Evolutionary conservation across 2,888 invertebrate species (phyloP).

Genomic region (Lycia hirtaria): DNA sequence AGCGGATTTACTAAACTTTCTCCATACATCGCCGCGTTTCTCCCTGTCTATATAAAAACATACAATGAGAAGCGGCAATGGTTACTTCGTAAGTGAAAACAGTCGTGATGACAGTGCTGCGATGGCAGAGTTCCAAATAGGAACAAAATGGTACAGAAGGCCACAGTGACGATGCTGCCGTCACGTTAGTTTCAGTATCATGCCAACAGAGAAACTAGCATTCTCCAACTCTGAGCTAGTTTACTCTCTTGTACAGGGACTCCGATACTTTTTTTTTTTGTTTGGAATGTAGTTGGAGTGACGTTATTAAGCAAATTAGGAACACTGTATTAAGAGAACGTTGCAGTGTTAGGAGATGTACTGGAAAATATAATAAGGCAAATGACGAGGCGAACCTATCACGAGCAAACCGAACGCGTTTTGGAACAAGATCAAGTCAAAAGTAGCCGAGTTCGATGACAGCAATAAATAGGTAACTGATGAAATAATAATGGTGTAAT

Average conservation of each 20-base stretch:
- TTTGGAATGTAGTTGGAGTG: too few relatives aligned
- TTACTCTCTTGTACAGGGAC: not conserved
- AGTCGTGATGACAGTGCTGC: constrained; percentile 22
- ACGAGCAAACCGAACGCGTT: too few relatives aligned
- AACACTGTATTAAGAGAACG: too few relatives aligned
- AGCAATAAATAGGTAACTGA: too few relatives aligned
- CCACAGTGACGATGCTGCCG: constrained; percentile 36
- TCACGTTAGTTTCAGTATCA: constrained; percentile 13
- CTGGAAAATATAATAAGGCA: too few relatives aligned
- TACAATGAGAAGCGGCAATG: constrained; percentile 32
- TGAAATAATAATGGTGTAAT: too few relatives aligned
- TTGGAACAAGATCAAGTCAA: too few relatives aligned
- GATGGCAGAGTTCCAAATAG: constrained; percentile 70
- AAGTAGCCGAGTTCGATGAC: too few relatives aligned
- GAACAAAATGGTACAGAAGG: constrained; percentile 62
- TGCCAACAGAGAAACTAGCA: constrained; percentile 23
- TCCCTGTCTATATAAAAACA: not conserved
- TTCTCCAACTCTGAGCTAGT: not conserved
- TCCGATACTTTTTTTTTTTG: too few relatives aligned
- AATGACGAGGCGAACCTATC: too few relatives aligned
- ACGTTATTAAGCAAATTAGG: too few relatives aligned
- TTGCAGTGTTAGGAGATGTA: too few relatives aligned
- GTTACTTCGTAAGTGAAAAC: constrained; percentile 16
- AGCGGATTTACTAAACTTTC: constrained; percentile 22
- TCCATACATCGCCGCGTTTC: constrained; percentile 21